These are phyloP conservation scores for Actinopyga echinites DNA, from an alignment of 53 echinoderm and acorn worm genomes.

Conservation along the genomic window DNA sequence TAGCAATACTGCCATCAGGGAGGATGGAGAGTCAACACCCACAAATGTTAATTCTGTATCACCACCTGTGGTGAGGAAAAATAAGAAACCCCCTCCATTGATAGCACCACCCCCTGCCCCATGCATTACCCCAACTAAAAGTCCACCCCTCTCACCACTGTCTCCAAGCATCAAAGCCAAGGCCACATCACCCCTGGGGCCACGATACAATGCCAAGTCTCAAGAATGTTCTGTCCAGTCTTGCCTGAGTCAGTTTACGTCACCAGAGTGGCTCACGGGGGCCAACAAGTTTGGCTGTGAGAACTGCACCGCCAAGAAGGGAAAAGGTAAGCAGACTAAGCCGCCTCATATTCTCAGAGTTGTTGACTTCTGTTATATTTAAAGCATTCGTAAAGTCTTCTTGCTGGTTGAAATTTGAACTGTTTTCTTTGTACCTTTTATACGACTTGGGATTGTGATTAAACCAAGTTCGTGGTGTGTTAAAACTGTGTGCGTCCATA, in stretches of 20 bases:
- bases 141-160: slow-evolving; percentile 69
- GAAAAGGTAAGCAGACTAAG: slow-evolving; percentile 46
- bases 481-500: no score
- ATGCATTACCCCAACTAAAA: background rate
- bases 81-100: slow-evolving; percentile 17
- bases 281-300: slow-evolving; percentile 93
- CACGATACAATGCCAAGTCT: slow-evolving; percentile 76
- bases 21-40: slow-evolving; percentile 30
- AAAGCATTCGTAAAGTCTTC: no score
- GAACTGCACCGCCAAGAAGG: slow-evolving; percentile 70
- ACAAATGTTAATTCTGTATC: slow-evolving; percentile 16
- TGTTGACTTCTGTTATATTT: background rate
- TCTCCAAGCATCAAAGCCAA: slow-evolving; percentile 72
- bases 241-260: slow-evolving; percentile 95
- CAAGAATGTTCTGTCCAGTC: slow-evolving; percentile 95
- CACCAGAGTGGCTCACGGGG: slow-evolving; percentile 90
- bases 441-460: no score
- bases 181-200: slow-evolving; percentile 76
- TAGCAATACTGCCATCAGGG: background rate
- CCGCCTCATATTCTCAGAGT: background rate
- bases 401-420: no score
- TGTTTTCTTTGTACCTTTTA: no score
- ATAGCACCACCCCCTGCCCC: slow-evolving; percentile 12
- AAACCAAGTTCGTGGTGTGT: no score
- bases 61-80: background rate